phyloP scores from a whole-genome alignment of 23 tunicate genomes.

The Corella eumyota region DNA sequence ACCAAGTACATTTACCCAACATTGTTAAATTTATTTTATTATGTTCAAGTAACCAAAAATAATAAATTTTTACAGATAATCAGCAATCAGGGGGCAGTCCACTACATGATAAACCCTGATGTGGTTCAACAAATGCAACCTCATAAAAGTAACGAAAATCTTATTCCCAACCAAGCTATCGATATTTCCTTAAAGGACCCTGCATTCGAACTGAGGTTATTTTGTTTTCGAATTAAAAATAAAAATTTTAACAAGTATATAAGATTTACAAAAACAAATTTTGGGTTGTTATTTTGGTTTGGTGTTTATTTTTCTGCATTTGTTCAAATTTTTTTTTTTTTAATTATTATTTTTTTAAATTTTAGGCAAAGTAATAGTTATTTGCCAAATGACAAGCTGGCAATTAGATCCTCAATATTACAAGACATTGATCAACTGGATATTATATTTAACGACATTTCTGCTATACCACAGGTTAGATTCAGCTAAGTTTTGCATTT shows the following conservation, averaged over 20 bases:
- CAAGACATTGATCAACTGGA: conserved; percentile 60
- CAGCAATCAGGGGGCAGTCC: conserved; percentile 48
- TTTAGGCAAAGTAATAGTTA: conserved; percentile 49
- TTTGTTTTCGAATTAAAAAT: background rate
- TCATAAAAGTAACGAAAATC: conserved; percentile 57
- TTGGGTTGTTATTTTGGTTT: too few species aligned
- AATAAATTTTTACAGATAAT: too few species aligned
- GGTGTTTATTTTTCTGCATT: background rate
- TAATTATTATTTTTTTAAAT: background rate
- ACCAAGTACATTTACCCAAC: too few species aligned
- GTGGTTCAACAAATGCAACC: conserved; percentile 31
- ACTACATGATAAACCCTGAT: conserved; percentile 83
- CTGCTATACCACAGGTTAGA: conserved; percentile 23
- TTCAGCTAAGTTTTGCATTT: too few species aligned
- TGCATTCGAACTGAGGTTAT: conserved; percentile 60
- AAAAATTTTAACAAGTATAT: background rate
- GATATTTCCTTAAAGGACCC: conserved; percentile 68
- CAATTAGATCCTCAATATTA: conserved; percentile 62
- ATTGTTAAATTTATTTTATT: too few species aligned
- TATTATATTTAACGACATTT: conserved; percentile 10
- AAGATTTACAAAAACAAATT: too few species aligned
- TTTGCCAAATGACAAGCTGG: conserved; percentile 52
- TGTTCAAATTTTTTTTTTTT: background rate
- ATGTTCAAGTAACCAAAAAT: too few species aligned
- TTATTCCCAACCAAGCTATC: conserved; percentile 73